Percentiles rank a stretch among this genome's conserved stretches.
Conservation (phyloP, 2,113 vertebrate species). For the Macrotus californicus region DNA sequence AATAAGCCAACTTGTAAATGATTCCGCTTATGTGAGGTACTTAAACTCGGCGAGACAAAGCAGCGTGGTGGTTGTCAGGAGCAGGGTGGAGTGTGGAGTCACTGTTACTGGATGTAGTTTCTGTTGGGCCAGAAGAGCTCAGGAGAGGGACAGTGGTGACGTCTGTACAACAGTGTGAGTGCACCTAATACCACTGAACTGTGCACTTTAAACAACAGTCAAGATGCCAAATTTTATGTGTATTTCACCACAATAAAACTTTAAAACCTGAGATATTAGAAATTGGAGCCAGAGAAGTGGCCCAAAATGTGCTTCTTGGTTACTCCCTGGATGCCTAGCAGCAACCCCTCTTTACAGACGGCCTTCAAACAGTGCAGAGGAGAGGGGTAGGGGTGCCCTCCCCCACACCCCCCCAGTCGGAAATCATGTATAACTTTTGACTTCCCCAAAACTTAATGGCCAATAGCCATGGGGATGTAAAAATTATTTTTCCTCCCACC, state of each 20-base stretch:
- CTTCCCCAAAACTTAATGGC: not conserved
- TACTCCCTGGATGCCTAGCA: not conserved
- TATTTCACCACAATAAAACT: not conserved
- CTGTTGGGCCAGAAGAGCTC: not conserved
- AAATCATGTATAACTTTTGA: not conserved
- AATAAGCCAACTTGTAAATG: not conserved
- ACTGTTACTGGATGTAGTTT: not conserved
- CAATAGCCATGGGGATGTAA: not conserved
- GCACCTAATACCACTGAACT: not conserved
- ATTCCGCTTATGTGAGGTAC: not conserved
- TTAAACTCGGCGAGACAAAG: not conserved
- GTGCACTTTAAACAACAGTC: not conserved
- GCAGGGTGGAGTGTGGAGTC: not conserved
- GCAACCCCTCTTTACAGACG: not conserved
- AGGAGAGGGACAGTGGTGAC: not conserved
- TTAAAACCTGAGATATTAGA: not conserved
- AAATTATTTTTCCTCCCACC: not conserved
- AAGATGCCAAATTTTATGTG: not conserved
- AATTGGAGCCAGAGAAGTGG: not conserved
- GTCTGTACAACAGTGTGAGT: not conserved
- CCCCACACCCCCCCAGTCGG: not conserved
- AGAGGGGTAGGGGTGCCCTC: not conserved
- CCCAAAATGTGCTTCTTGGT: not conserved
- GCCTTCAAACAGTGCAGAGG: not conserved
- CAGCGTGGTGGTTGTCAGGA: not conserved